Base-by-base conservation (phyloP, 92 coral and sea anemone genomes). In the Pocillopora grandis region DNA sequence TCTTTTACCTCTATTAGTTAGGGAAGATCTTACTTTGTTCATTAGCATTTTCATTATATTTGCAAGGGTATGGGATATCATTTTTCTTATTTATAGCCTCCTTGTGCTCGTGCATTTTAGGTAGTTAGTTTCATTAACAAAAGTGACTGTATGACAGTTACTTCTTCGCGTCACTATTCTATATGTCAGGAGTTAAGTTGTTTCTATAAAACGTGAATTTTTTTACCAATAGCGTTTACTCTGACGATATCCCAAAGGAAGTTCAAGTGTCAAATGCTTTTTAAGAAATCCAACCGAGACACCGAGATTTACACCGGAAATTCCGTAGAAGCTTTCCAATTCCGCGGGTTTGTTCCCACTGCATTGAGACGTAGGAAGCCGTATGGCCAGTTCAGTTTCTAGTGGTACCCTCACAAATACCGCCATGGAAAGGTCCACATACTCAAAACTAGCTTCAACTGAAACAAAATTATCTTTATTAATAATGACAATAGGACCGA, bases 341-440 rank as follows among this genome's bases (percentile, higher is more conserved):
- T 79, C 75, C 8, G 74, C 84, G 2, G 65, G 84, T 21, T 55
- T 66, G 17, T 61, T 79, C 27, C 84, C 66, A 21, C 52, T 5
- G 18, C 84, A 79, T 9, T 79, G 65, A 37, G 48, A 52, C 31
- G 84, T 66, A 9, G 84, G 84, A 52, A 55, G 33, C 5, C 1
- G 10, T n/a, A 79, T 55, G 66, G 75, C 52, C 9, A 79, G 55
- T 10, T 49, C 84, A 18, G 75, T 66, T 66, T 55, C 18, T n/a
- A 79, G 75, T 16, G 84, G 84, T 8, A 55, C 75, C 15, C 75
- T 66, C 12, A 62, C 84, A 66, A 3, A 79, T 58, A 79, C 58
- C 19, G 75, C 56, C 14, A 79, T 18, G 1, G 84, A 66, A 33
- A 57, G 60, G 75, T 79, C 84, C 64, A 79, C 56, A 52, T 55